These are phyloP conservation scores for Marronus borbonicus DNA, from an alignment of 2,888 invertebrate genomes.

Conservation along the genomic window DNA sequence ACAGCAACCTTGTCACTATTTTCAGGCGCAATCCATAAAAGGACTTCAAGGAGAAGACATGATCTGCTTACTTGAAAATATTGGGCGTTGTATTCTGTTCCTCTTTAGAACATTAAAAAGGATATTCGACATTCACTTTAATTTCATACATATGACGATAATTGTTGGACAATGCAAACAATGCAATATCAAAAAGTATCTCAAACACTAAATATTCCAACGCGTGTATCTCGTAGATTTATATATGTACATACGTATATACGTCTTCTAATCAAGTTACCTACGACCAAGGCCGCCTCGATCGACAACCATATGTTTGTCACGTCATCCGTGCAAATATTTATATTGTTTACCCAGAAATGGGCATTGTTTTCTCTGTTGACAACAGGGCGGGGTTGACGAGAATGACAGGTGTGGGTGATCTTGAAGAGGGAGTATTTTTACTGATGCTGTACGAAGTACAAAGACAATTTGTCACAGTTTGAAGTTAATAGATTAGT, in stretches of 20 bases:
- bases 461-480: too few species aligned
- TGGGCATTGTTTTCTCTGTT: slow-evolving; percentile 15
- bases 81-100: slow-evolving; percentile 1
- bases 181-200: too few species aligned
- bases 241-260: not conserved
- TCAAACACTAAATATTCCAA: too few species aligned
- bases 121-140: not conserved
- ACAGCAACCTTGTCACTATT: slow-evolving; percentile 37
- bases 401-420: not conserved
- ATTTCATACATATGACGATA: too few species aligned
- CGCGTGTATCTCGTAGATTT: not conserved
- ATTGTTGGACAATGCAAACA: too few species aligned
- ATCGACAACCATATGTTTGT: slow-evolving; percentile 32
- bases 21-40: slow-evolving; percentile 34
- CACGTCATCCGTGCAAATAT: slow-evolving; percentile 18
- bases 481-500: too few species aligned
- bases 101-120: not conserved
- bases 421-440: not conserved
- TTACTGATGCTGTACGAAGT: too few species aligned
- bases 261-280: slow-evolving; percentile 27
- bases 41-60: slow-evolving; percentile 41
- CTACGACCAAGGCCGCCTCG: slow-evolving; percentile 17
- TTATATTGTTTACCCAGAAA: slow-evolving; percentile 8
- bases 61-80: slow-evolving; percentile 25
- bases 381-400: too few species aligned